phyloP scores from a whole-genome alignment of 2,797 vertebrate genomes.

The Channa striata region DNA sequence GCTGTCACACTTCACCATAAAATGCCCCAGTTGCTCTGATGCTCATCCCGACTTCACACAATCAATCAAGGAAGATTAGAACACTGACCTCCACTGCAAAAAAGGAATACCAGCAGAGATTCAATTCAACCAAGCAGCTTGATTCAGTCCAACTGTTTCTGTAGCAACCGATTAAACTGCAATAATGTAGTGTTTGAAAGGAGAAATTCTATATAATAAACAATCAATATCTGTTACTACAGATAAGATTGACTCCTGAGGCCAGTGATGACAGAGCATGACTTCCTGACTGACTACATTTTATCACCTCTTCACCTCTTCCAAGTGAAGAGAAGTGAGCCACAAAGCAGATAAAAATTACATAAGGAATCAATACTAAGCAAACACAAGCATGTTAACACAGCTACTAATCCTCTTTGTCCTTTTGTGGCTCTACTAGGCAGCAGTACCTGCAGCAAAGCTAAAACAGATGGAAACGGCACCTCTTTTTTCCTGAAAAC shows the following conservation, averaged over 20 bases:
- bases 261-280: conserved; percentile 1
- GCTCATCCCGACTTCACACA: conserved; percentile 34
- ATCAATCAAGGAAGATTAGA: conserved; percentile 52
- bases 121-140: conserved; percentile 6
- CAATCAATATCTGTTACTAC: conserved; percentile 53
- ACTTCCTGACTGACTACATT: not conserved
- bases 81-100: conserved; percentile 41
- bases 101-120: conserved; percentile 7
- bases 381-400: conserved; percentile 64
- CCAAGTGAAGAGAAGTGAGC: conserved; percentile 13
- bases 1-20: conserved; percentile 19
- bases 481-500: not conserved
- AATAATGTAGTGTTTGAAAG: not conserved
- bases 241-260: conserved; percentile 11
- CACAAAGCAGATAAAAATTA: conserved; percentile 25
- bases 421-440: not conserved
- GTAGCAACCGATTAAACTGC: conserved; percentile 18
- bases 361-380: conserved; percentile 62
- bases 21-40: conserved; percentile 32
- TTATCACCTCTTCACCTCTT: not conserved
- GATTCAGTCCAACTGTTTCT: not conserved
- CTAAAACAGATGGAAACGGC: not conserved
- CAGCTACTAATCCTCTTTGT: conserved; percentile 61
- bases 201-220: conserved; percentile 30
- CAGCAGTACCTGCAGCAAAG: conserved; percentile 6